A percentile compares a stretch with the other conserved stretches of the same genome.
Evolutionary conservation across 2,113 vertebrate species (phyloP).

Genomic region (Fregata magnificens): DNA sequence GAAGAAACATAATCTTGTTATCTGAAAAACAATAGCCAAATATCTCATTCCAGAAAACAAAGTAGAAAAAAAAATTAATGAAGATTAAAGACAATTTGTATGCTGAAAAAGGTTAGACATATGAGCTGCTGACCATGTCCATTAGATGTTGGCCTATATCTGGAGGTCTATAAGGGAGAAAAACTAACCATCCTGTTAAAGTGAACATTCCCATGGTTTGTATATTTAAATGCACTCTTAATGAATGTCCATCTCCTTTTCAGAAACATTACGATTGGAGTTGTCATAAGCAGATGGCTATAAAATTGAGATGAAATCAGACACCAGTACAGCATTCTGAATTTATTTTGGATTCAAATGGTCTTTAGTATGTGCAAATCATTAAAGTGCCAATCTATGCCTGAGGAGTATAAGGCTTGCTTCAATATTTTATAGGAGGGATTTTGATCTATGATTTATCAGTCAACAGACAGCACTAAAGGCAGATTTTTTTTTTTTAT

Average conservation of each 20-base stretch:
- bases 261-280: background rate
- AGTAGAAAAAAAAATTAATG: background rate
- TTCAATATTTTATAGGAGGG: slow-evolving; percentile 74
- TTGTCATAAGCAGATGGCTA: slow-evolving; percentile 18
- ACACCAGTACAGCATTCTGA: slow-evolving; percentile 3
- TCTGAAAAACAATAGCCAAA: background rate
- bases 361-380: slow-evolving; percentile 60
- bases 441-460: slow-evolving; percentile 80
- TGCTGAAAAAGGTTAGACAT: background rate
- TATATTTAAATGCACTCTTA: background rate
- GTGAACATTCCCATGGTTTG: background rate
- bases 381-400: slow-evolving; percentile 49
- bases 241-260: background rate
- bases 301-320: slow-evolving; percentile 47
- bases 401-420: slow-evolving; percentile 33
- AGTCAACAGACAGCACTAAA: slow-evolving; percentile 64
- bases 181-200: background rate
- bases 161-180: background rate
- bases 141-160: background rate
- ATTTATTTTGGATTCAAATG: slow-evolving; percentile 67
- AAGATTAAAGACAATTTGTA: background rate
- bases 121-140: background rate
- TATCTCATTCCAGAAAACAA: background rate
- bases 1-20: background rate
- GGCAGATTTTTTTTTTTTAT: background rate